Evolutionary conservation across 2,797 vertebrate species (phyloP).

Genomic region (Pipistrellus pipistrellus): DNA sequence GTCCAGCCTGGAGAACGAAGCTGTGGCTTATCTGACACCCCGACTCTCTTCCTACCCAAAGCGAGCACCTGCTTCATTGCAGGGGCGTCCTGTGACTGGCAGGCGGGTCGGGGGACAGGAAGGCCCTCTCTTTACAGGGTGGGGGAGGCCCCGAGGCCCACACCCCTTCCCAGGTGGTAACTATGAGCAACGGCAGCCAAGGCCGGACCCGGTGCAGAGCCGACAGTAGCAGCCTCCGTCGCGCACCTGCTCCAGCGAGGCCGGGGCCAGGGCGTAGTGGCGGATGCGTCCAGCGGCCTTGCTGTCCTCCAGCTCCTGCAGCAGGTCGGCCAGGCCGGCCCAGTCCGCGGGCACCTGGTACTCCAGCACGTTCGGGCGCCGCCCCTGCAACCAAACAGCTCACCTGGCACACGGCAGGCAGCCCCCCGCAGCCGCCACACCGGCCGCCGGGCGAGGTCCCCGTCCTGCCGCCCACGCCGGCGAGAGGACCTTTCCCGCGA

Average conservation of each 20-base stretch:
- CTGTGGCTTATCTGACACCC: neutral
- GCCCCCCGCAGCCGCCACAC: no score
- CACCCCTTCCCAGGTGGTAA: neutral
- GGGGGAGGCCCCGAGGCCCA: no score
- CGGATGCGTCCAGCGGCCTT: slow-evolving; percentile 81
- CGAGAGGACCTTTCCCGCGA: no score
- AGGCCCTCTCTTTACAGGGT: no score
- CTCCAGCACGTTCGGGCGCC: slow-evolving; percentile 83
- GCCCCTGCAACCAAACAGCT: slow-evolving; percentile 79
- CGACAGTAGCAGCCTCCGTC: fast-evolving
- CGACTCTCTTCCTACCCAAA: neutral
- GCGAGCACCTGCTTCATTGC: no score
- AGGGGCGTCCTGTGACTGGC: neutral
- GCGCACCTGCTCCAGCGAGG: slow-evolving; percentile 87
- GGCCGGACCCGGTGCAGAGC: neutral
- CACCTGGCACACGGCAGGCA: no score
- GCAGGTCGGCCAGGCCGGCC: slow-evolving; percentile 84
- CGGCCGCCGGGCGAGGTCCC: no score
- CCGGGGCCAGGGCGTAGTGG: slow-evolving; percentile 86
- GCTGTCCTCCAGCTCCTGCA: slow-evolving; percentile 85
- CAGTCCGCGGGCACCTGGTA: slow-evolving; percentile 82
- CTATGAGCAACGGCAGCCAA: no score
- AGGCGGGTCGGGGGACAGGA: neutral
- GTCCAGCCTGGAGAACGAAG: neutral
- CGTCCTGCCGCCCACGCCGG: no score